Conservation (phyloP, 2,797 vertebrate species). For the Tangara arthus region DNA sequence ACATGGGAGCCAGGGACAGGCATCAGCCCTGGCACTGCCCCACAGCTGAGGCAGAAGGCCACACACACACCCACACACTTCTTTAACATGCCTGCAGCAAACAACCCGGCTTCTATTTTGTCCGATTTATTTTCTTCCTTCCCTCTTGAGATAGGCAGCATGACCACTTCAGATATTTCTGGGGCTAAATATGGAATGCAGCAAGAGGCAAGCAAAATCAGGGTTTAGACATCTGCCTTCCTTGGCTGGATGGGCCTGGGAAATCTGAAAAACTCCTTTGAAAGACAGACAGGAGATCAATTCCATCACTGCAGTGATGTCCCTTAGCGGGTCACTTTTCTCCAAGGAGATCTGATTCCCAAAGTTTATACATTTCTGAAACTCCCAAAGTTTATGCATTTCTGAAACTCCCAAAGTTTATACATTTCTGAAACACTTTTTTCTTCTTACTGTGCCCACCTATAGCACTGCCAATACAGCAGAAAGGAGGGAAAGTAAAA, state of each 20-base stretch:
- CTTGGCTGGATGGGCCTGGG: background rate
- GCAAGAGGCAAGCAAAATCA: background rate
- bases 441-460: background rate
- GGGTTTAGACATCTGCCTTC: background rate
- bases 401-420: no score
- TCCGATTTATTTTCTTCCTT: slow-evolving; percentile 39
- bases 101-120: slow-evolving; percentile 3
- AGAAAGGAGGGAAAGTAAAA: background rate
- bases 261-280: background rate
- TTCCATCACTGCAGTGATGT: background rate
- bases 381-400: no score
- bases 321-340: background rate
- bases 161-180: slow-evolving; percentile 12
- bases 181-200: background rate
- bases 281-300: background rate
- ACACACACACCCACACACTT: background rate
- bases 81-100: background rate
- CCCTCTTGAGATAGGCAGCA: slow-evolving; percentile 16
- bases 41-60: background rate
- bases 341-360: background rate
- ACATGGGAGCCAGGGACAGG: background rate
- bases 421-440: background rate
- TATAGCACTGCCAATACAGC: background rate
- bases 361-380: background rate
- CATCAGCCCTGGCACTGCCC: background rate